Evolutionary conservation across 2,888 invertebrate genomes (phyloP), one percentile per base, ranked within the genome.

Genomic region (Drosophila mimica): DNA sequence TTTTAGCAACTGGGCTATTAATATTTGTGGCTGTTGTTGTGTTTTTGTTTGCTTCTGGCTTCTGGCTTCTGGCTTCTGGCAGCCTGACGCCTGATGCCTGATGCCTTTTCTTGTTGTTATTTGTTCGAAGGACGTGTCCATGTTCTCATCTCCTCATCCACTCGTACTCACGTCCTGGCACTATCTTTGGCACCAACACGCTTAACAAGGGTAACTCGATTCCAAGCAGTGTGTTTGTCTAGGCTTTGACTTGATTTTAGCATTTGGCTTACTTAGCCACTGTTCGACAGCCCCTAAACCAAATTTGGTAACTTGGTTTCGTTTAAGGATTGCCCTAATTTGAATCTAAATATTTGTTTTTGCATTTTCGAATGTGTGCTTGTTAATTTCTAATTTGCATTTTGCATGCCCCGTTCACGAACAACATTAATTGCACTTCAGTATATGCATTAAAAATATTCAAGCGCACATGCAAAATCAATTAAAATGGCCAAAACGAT

Each of bases 181-280:
- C 36, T 73, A 68, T 76, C 65, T 43, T 70, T 64, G 74, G 69
- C 74, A 83, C 88, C 86, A 88, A 90, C 83, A 79, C 81, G 81
- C 83, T 83, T 86, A 88, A 88, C 87, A 81, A 83, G 79, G 78
- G 83, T 76, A 90, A 88, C 87, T 82, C 78, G 90, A 88, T 87
- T 89, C 82, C 74, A 82, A 89, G 78, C 90, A 90, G 90, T 83
- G 77, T 87, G 89, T 90, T 89, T 88, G 84, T 78, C 84, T 89
- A 85, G 85, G 88, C 54, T 82, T 82, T 84, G 85, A 82, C 88
- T 85, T 80, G 85, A 78, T 88, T 87, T 76, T 78, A 69, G 68
- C 83, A 71, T 77, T 53, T 17, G 64, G 69, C 63, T 74, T 77
- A 40, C 64, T 56, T 38, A 54, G 63, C 33, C 33, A 3, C 11